Evolutionary conservation across 2,113 vertebrate genomes (phyloP).

Genomic region (Alethe diademata): DNA sequence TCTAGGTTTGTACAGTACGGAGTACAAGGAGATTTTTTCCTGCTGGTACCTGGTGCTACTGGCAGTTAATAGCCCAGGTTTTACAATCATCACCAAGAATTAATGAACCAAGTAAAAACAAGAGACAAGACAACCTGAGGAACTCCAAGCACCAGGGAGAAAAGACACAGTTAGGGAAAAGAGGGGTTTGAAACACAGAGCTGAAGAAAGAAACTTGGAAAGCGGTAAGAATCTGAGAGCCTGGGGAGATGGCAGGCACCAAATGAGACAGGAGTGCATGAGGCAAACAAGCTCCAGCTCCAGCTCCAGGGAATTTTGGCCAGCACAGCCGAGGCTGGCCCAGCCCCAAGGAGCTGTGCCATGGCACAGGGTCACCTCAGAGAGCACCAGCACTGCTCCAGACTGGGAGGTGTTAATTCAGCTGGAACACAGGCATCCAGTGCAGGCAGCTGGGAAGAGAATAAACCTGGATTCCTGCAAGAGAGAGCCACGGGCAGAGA

Average conservation of each 20-base stretch:
- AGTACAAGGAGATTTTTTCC: neutral
- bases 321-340: neutral
- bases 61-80: neutral
- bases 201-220: neutral
- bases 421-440: accelerated
- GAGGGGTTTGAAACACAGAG: neutral
- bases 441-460: neutral
- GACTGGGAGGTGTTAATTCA: accelerated
- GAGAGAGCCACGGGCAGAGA: neutral
- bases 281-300: neutral
- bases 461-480: neutral
- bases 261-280: accelerated
- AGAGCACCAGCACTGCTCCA: accelerated
- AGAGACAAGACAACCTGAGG: neutral
- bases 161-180: neutral
- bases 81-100: neutral
- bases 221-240: neutral
- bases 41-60: neutral
- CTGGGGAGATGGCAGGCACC: neutral
- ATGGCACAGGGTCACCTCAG: neutral
- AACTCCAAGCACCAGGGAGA: neutral
- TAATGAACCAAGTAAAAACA: neutral
- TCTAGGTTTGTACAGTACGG: neutral
- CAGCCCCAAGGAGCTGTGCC: neutral
- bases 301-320: neutral